These are phyloP conservation scores for Drosophila ironensis DNA, from an alignment of 1,140 invertebrate species.

Conservation along the genomic window DNA sequence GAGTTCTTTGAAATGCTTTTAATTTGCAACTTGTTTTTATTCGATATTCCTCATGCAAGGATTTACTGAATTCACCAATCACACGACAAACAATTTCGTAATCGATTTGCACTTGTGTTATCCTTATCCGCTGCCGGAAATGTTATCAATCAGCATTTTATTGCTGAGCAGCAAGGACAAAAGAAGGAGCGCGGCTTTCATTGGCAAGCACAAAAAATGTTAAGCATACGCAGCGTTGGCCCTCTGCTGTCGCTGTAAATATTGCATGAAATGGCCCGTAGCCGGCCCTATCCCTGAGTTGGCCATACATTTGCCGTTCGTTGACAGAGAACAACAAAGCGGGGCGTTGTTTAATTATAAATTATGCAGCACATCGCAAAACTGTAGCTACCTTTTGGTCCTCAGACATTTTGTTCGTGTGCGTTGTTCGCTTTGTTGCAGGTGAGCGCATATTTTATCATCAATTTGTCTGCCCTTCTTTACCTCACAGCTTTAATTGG, in stretches of 20 bases:
- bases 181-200: neutral
- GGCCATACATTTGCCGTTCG: constrained; percentile 10
- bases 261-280: constrained; percentile 7
- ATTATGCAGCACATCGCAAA: constrained; percentile 34
- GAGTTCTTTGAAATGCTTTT: no score
- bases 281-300: constrained; percentile 5
- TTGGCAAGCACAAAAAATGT: constrained; percentile 1
- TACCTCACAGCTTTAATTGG: constrained; percentile 30
- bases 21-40: no score
- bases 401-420: neutral
- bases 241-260: constrained; percentile 3
- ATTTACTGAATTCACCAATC: no score
- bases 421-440: constrained; percentile 19
- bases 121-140: constrained; percentile 5
- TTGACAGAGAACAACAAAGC: constrained; percentile 33
- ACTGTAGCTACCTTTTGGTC: constrained; percentile 20
- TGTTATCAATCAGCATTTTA: constrained; percentile 31
- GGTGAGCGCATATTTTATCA: constrained; percentile 47
- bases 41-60: no score
- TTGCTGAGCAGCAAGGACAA: neutral
- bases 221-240: constrained; percentile 26
- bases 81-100: neutral
- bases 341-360: constrained; percentile 58
- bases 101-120: constrained; percentile 11
- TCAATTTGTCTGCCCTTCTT: constrained; percentile 43